Base-by-base conservation (phyloP, 2,888 invertebrate species). In the Allacma fusca region DNA sequence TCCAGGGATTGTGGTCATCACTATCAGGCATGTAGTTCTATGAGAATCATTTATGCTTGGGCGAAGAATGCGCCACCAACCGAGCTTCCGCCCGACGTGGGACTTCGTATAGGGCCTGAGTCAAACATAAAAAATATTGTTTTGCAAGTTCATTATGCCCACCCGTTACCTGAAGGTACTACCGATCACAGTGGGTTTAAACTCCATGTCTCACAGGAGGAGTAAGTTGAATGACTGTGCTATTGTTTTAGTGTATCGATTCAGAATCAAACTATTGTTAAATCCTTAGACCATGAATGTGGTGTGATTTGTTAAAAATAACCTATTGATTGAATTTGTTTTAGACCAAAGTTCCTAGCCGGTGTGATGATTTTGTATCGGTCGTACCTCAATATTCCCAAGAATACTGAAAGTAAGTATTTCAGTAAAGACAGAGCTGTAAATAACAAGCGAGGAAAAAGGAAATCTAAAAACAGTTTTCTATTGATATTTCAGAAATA, bases 1-100 rank as follows among this genome's bases (percentile, higher is more conserved):
- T 29, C 28, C 59, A 89, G 89, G 89, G 86, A 88, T 80, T 90
- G 90, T 86, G 87, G 87, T 21, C 88, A 88, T 80, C 85, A 86
- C 80, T 85, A 85, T 59, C 85, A 78, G 77, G 84, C 87, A 23
- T 88, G 88, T 79, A 82, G 79, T 28, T 85, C 80, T 9, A 85
- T 84, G 81, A 87, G 87, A 79, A 90, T 91, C 64, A 85, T 90
- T 69, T 90, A 89, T 85, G 90, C 90, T 2, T 90, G 90, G 90
- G 90, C 90, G 0, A 87, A 89, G 86, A 90, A 90, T 85, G 90
- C 90, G 0, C 89, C 89, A 0, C 85, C 88, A 29, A 87, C 90
- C 0, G 84, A 84, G 16, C 86, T 91, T 5, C 90, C 90, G 76
- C 44, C 85, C 85, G 88, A 88, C 82, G 90, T 90, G 23, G 90